A percentile compares a stretch with the other conserved stretches of the same genome.
phyloP scores from a whole-genome alignment of 2,113 vertebrate genomes.

The Spheniscus mendiculus region DNA sequence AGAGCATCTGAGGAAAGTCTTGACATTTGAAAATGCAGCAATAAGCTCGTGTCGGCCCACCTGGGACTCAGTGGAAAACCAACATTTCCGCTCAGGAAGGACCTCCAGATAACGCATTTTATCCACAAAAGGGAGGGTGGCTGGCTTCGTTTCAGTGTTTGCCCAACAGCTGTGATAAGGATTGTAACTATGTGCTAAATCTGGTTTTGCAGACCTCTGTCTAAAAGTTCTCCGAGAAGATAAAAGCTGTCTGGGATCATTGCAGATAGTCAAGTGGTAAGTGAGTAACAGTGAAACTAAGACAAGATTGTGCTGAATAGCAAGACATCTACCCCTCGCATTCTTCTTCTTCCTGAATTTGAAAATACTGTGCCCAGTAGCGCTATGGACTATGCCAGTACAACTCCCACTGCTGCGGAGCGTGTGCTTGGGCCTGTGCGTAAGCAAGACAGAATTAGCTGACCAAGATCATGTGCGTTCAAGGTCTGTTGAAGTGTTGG shows the following conservation, averaged over 20 bases:
- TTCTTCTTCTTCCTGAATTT: constrained; percentile 12
- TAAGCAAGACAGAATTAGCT: neutral
- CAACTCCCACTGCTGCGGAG: neutral
- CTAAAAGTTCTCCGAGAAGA: constrained; percentile 82
- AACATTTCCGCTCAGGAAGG: neutral
- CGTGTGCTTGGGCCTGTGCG: neutral
- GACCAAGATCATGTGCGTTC: neutral
- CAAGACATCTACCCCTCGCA: neutral
- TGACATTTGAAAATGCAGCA: constrained; percentile 5
- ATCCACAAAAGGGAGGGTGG: neutral
- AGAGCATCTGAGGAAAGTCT: neutral
- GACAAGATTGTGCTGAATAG: constrained; percentile 57
- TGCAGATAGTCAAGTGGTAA: constrained; percentile 80
- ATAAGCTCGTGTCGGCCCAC: neutral
- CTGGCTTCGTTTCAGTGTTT: constrained; percentile 6
- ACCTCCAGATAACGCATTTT: neutral
- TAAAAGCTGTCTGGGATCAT: constrained; percentile 75
- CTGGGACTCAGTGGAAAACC: constrained; percentile 2
- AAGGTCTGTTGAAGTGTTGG: neutral
- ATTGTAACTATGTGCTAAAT: constrained; percentile 51
- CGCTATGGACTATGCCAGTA: neutral
- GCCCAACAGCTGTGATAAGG: constrained; percentile 15
- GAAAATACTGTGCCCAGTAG: neutral
- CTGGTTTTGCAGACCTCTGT: constrained; percentile 72
- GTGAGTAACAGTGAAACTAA: constrained; percentile 61